Conservation (phyloP, 2,888 invertebrate genomes). For the Lasioglossum figueresi region DNA sequence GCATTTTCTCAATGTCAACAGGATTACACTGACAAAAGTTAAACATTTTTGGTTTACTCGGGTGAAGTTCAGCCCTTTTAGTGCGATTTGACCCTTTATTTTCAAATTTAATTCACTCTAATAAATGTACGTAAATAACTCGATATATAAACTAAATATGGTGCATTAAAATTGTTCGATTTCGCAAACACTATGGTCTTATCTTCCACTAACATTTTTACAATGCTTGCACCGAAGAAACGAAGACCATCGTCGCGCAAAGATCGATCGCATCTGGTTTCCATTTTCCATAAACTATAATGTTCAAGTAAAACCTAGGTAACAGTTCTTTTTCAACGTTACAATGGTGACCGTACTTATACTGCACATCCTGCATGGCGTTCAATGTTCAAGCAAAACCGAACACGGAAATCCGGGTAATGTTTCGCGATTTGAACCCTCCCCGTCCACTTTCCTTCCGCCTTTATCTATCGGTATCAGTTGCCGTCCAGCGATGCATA, state of each 20-base stretch:
- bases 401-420: constrained; percentile 57
- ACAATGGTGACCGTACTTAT: neutral
- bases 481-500: constrained; percentile 74
- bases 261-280: neutral
- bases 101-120: too few species aligned
- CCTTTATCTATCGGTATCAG: constrained; percentile 69
- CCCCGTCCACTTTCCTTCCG: constrained; percentile 47
- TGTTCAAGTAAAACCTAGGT: neutral
- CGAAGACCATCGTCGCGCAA: neutral
- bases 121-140: too few species aligned
- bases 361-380: neutral
- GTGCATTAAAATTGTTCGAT: neutral
- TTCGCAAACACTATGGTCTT: neutral
- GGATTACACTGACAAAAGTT: too few species aligned
- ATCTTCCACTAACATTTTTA: neutral
- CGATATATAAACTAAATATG: too few species aligned
- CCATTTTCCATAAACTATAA: neutral
- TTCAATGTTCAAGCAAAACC: neutral
- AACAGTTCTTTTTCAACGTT: neutral
- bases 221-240: neutral
- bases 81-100: too few species aligned
- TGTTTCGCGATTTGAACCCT: constrained; percentile 17
- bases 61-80: too few species aligned
- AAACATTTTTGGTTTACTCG: too few species aligned
- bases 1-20: too few species aligned